Conservation (phyloP, 2,888 invertebrate genomes). For the Coelopa pilipes region DNA sequence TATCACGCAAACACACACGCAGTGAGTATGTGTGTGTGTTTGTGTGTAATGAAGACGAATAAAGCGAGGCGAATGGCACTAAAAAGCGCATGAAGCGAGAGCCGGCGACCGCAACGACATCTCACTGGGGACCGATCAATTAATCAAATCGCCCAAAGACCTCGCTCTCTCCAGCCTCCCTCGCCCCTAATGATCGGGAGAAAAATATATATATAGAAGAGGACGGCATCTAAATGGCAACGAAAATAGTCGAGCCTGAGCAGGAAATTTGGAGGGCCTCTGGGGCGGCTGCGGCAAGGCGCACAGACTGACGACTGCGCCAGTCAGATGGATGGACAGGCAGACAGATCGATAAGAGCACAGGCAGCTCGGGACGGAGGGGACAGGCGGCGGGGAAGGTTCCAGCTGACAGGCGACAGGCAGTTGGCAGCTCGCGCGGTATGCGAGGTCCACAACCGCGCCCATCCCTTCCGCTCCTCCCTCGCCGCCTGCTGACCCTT, state of each 20-base stretch:
- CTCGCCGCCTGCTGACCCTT: neutral
- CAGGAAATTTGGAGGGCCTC: neutral
- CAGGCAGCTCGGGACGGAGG: neutral
- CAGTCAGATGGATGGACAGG: no score
- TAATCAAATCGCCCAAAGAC: slow-evolving; percentile 50
- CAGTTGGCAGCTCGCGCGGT: neutral
- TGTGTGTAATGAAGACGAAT: neutral
- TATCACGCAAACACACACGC: neutral
- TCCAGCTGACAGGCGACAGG: neutral
- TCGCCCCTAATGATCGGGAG: slow-evolving; percentile 19
- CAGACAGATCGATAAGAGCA: neutral
- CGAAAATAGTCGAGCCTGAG: neutral
- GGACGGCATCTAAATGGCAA: neutral
- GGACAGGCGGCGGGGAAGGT: neutral
- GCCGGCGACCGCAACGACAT: slow-evolving; percentile 38
- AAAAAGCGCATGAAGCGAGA: slow-evolving; percentile 15
- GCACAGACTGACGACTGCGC: no score
- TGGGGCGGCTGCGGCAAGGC: no score
- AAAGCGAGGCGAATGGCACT: neutral
- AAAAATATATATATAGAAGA: neutral
- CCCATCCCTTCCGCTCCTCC: neutral
- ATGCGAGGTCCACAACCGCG: neutral
- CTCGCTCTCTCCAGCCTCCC: neutral
- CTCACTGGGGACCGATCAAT: slow-evolving; percentile 59
- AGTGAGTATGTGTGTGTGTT: no score